Percentiles rank a stretch among this genome's conserved stretches.
phyloP scores from a whole-genome alignment of 2,888 invertebrate genomes.

The Oxyteleia sp. region DNA sequence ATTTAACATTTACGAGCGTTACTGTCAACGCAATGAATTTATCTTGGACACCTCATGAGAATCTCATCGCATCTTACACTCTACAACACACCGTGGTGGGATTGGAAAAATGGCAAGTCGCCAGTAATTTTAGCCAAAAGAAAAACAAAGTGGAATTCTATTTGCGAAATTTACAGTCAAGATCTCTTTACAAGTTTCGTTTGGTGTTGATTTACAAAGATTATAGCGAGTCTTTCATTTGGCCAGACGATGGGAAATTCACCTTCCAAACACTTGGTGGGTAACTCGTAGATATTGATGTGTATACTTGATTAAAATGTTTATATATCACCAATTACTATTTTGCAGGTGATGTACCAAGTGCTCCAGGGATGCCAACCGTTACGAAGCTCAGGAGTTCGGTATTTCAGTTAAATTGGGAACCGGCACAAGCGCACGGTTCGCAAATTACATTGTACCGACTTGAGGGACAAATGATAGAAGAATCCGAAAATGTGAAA shows the following conservation, averaged over 20 bases:
- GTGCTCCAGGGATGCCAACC: slow-evolving; percentile 92
- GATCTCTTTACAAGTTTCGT: slow-evolving; percentile 93
- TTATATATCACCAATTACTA: background rate
- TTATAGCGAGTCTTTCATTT: slow-evolving; percentile 89
- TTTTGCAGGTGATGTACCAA: slow-evolving; percentile 92
- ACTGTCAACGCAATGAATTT: slow-evolving; percentile 90
- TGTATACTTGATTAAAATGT: background rate
- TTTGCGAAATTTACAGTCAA: slow-evolving; percentile 90
- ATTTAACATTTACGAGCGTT: slow-evolving; percentile 89
- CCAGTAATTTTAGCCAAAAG: slow-evolving; percentile 75
- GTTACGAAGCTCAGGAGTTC: slow-evolving; percentile 93
- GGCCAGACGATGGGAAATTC: slow-evolving; percentile 92
- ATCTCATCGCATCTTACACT: slow-evolving; percentile 86
- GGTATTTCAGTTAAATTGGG: too few relatives aligned
- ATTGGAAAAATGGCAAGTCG: slow-evolving; percentile 87
- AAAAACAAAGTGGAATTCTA: slow-evolving; percentile 80
- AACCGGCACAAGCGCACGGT: too few relatives aligned
- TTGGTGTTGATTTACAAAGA: slow-evolving; percentile 90
- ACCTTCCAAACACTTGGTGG: slow-evolving; percentile 93
- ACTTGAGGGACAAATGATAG: too few relatives aligned
- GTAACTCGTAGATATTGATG: slow-evolving; percentile 55
- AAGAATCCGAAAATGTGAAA: too few relatives aligned
- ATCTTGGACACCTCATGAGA: slow-evolving; percentile 90
- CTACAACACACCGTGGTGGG: slow-evolving; percentile 89
- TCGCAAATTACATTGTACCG: too few relatives aligned